phyloP scores from a whole-genome alignment of 2,113 vertebrate genomes.

The Puntigrus tetrazona region DNA sequence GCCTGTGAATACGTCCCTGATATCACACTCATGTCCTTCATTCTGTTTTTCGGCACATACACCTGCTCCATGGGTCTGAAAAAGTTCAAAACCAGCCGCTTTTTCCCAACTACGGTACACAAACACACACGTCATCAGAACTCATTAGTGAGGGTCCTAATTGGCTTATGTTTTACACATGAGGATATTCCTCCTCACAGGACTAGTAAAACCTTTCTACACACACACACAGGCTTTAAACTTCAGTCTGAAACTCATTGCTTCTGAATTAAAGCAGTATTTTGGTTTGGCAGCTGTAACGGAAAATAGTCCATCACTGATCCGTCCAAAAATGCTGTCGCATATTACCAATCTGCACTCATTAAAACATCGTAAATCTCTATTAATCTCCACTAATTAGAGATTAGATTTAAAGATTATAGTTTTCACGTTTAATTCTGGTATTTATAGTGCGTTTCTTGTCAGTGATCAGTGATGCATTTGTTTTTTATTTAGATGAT shows the following conservation, averaged over 20 bases:
- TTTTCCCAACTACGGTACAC: constrained; percentile 90
- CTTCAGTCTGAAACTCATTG: constrained; percentile 21
- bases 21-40: constrained; percentile 97
- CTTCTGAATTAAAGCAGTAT: not conserved
- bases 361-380: constrained; percentile 40
- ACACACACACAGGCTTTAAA: not conserved
- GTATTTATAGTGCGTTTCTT: not conserved
- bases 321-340: constrained; percentile 36
- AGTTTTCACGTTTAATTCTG: not conserved
- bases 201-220: not conserved
- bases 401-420: constrained; percentile 36
- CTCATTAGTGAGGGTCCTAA: not conserved
- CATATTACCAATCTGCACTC: constrained; percentile 18
- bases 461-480: not conserved
- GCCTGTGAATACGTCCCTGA: constrained; percentile 87
- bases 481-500: not conserved
- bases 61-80: constrained; percentile 94
- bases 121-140: constrained; percentile 37
- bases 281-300: constrained; percentile 18
- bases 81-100: constrained; percentile 96
- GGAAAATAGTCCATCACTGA: constrained; percentile 42
- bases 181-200: constrained; percentile 3
- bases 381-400: constrained; percentile 32
- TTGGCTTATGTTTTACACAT: not conserved
- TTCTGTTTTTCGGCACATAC: constrained; percentile 96